Conservation (phyloP, 2,888 invertebrate species). For the Lobophora halterata region DNA sequence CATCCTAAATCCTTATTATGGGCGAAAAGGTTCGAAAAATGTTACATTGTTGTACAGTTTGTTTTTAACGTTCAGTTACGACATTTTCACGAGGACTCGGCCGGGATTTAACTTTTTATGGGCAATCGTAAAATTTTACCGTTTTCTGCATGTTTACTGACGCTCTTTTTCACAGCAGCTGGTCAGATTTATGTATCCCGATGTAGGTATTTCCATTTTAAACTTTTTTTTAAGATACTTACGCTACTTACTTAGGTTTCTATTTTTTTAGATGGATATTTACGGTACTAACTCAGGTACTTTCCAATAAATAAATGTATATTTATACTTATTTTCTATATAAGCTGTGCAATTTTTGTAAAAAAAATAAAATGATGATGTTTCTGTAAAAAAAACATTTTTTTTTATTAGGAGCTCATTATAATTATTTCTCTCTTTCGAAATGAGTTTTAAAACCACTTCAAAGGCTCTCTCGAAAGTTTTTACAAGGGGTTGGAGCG, state of each 20-base stretch:
- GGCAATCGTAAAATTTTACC: constrained; percentile 22
- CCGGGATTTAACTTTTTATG: constrained; percentile 19
- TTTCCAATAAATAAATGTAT: too few relatives aligned
- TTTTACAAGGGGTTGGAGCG: constrained; percentile 20
- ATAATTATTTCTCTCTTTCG: too few relatives aligned
- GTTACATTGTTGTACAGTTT: constrained; percentile 1
- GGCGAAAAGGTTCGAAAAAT: background rate
- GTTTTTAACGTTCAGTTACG: constrained; percentile 8
- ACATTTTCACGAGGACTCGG: constrained; percentile 19
- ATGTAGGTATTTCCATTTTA: constrained; percentile 6
- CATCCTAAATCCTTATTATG: too few relatives aligned
- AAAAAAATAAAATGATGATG: too few relatives aligned
- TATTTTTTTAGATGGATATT: too few relatives aligned
- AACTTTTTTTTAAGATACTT: background rate
- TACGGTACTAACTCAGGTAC: too few relatives aligned
- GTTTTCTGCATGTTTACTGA: constrained; percentile 18
- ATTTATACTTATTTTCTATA: too few relatives aligned
- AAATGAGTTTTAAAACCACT: constrained; percentile 6
- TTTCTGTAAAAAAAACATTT: too few relatives aligned
- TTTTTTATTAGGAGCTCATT: too few relatives aligned
- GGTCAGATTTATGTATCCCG: constrained; percentile 14
- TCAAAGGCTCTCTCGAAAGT: constrained; percentile 5
- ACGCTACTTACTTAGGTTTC: too few relatives aligned
- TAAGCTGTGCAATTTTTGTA: too few relatives aligned
- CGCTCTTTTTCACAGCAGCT: constrained; percentile 17